phyloP scores from a whole-genome alignment of 1,140 invertebrate species.

The Melanaphis sacchari region DNA sequence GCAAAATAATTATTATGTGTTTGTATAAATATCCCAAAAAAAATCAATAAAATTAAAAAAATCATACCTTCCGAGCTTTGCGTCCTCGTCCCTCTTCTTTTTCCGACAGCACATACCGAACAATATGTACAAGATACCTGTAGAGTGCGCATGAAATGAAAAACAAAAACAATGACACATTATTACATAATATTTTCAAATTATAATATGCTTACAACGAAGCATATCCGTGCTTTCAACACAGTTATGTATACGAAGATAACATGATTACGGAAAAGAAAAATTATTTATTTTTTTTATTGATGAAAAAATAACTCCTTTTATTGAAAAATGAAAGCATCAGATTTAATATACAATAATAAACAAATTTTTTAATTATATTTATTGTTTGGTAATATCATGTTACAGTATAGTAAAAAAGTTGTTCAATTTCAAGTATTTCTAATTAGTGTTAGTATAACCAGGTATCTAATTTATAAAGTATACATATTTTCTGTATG shows the following conservation, averaged over 20 bases:
- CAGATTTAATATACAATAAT: too few relatives aligned
- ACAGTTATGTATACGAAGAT: neutral
- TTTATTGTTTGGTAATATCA: too few relatives aligned
- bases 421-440: too few relatives aligned
- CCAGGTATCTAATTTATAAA: too few relatives aligned
- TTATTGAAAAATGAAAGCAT: too few relatives aligned
- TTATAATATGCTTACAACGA: neutral
- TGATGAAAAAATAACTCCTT: too few relatives aligned
- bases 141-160: neutral
- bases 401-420: too few relatives aligned
- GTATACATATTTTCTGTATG: too few relatives aligned
- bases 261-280: too few relatives aligned
- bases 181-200: neutral
- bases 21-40: neutral
- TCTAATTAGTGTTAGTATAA: too few relatives aligned
- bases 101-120: slow-evolving; percentile 70
- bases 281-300: too few relatives aligned
- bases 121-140: slow-evolving; percentile 76
- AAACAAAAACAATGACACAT: neutral
- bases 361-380: too few relatives aligned
- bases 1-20: neutral
- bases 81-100: slow-evolving; percentile 76
- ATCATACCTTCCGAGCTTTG: slow-evolving; percentile 80
- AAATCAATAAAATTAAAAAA: neutral
- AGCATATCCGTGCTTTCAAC: neutral